Conservation (phyloP, 2,113 vertebrate genomes). For the Columba janthina region DNA sequence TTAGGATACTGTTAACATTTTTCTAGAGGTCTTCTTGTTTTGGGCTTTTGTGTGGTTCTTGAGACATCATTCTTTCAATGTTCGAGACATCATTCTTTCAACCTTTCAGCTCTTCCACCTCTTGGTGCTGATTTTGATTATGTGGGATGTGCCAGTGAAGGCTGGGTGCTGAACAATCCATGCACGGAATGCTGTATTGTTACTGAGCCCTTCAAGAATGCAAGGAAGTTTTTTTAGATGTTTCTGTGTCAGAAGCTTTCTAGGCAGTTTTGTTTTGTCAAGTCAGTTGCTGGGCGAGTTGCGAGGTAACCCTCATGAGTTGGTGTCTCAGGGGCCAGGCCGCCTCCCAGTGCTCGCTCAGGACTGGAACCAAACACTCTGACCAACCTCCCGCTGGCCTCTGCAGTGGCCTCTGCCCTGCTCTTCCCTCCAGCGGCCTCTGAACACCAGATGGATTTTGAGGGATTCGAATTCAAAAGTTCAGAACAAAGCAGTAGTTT, state of each 20-base stretch:
- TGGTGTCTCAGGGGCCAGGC: not conserved
- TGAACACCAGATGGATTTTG: not conserved
- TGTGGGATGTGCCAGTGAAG: not conserved
- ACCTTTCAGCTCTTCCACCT: not conserved
- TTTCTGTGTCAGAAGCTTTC: not conserved
- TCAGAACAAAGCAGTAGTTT: not conserved
- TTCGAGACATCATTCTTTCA: not conserved
- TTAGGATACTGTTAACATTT: not conserved
- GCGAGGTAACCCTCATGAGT: not conserved
- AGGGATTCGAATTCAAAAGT: not conserved
- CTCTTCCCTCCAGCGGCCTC: not conserved
- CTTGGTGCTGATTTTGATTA: not conserved
- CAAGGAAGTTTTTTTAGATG: not conserved
- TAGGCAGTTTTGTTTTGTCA: not conserved
- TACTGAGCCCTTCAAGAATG: not conserved
- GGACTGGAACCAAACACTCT: not conserved
- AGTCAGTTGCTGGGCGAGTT: not conserved
- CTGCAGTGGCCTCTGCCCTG: not conserved
- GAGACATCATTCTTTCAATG: not conserved
- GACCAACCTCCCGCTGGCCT: not conserved
- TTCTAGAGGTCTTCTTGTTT: not conserved
- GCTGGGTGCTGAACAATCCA: not conserved
- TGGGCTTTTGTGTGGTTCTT: not conserved
- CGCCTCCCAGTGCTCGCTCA: not conserved
- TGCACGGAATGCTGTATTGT: not conserved